Evolutionary conservation across 2,113 vertebrate species (phyloP), one percentile per base, ranked within the genome.

Genomic region (Sclerurus mexicanus): DNA sequence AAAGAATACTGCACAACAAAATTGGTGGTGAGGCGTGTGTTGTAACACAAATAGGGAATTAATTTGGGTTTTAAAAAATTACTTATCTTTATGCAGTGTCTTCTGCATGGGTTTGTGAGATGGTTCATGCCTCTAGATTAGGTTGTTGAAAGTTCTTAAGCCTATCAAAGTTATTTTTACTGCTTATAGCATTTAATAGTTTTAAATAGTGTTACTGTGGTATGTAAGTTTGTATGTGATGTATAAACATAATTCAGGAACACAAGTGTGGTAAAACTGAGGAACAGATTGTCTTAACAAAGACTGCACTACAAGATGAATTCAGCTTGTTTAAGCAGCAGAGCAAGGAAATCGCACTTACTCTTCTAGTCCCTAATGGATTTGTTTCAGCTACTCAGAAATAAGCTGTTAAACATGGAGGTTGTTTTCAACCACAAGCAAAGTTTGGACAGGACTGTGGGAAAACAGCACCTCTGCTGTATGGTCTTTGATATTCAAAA

Each of bases 1-100:
- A 76, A 64, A 77, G 16, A 81, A 22, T 5, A 5, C 9, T 35
- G 9, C 14, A 4, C 21, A 60, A 72, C 39, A 82, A 77, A 28
- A n/a, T 3, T 14, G 9, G 4, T 28, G 21, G 2, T 8, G 8
- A 27, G 4, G 4, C 9, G 1, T n/a, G 31, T 58, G 12, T 46
- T 84, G 24, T 85, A 46, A 50, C 10, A 62, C 13, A 75, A 71
- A 74, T 17, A 8, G 23, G 50, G 18, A 72, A 75, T 82, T 82
- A 17, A 64, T 88, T 53, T 88, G 18, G 7, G 30, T 47, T 92
- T 89, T 9, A 4, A 73, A 76, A 85, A 56, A 35, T 14, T 69
- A 24, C 20, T 76, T 86, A n/a, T 55, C 44, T 52, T 86, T 37
- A 49, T 2, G 0, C 12, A 24, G 3, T 59, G 12, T 67, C 27